A percentile compares a stretch with the other conserved stretches of the same genome.
phyloP scores from a whole-genome alignment of 2,888 invertebrate genomes.

The Caenorhabditis sp. region DNA sequence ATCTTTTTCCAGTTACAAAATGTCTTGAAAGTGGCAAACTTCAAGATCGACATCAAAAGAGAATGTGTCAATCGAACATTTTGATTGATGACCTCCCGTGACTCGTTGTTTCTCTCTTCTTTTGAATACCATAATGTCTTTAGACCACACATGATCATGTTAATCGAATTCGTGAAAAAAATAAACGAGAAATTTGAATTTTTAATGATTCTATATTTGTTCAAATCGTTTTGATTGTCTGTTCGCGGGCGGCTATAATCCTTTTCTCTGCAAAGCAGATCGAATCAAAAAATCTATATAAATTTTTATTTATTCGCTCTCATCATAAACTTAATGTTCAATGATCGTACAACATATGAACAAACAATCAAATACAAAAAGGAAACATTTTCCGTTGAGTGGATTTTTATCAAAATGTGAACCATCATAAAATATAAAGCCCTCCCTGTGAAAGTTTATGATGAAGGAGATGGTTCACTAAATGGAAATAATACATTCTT shows the following conservation, averaged over 20 bases:
- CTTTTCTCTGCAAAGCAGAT: too few relatives aligned
- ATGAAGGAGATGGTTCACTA: not conserved
- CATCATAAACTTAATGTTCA: not conserved
- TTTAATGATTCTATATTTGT: not conserved
- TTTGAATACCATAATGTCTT: too few relatives aligned
- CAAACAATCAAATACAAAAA: not conserved
- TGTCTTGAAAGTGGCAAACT: not conserved
- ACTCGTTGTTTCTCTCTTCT: not conserved
- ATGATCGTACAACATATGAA: conserved; percentile 1
- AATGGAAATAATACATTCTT: not conserved
- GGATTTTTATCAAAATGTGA: not conserved
- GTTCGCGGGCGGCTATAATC: not conserved
- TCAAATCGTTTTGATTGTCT: not conserved
- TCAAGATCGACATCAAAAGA: not conserved
- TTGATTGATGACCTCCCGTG: not conserved
- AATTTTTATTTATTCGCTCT: not conserved
- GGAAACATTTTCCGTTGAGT: not conserved
- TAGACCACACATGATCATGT: not conserved
- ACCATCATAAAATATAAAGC: not conserved
- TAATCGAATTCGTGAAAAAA: not conserved
- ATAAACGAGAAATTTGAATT: not conserved
- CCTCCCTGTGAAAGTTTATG: not conserved
- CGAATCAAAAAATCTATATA: not conserved
- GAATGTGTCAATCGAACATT: not conserved
- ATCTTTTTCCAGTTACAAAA: too few relatives aligned